Evolutionary conservation across 2,113 vertebrate species (phyloP).

Genomic region (Xerus inauris): DNA sequence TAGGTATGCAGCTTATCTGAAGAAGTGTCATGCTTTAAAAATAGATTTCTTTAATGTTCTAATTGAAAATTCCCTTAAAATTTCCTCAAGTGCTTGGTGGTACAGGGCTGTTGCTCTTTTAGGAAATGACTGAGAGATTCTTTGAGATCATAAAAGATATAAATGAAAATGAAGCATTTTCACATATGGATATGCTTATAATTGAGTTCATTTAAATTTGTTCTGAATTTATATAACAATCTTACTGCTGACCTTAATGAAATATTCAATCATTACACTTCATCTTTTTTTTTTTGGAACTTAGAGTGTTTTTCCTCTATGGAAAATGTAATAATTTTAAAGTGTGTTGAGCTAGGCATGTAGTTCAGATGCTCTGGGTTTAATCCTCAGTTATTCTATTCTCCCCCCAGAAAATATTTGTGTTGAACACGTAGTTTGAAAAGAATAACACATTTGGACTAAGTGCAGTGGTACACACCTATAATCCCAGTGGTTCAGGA

Average conservation of each 20-base stretch:
- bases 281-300: slow-evolving; percentile 23
- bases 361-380: not conserved
- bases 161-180: slow-evolving; percentile 40
- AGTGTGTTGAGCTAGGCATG: not conserved
- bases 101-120: slow-evolving; percentile 3
- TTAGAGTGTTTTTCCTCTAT: not conserved
- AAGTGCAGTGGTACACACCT: not conserved
- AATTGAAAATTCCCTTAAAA: slow-evolving; percentile 13
- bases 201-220: slow-evolving; percentile 7
- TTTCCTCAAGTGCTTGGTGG: not conserved
- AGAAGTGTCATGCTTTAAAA: slow-evolving; percentile 10
- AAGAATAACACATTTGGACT: not conserved
- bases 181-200: not conserved
- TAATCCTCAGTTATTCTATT: too few species aligned
- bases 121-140: slow-evolving; percentile 25
- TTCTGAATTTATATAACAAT: slow-evolving; percentile 39
- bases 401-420: not conserved
- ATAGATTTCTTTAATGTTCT: not conserved
- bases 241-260: slow-evolving; percentile 36
- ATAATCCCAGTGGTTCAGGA: not conserved
- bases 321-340: slow-evolving; percentile 30
- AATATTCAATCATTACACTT: not conserved
- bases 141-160: slow-evolving; percentile 38
- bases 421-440: not conserved
- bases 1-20: slow-evolving; percentile 89